These are phyloP conservation scores for Thecocarcelia acutangulata DNA, from an alignment of 2,888 invertebrate genomes.

Conservation along the genomic window DNA sequence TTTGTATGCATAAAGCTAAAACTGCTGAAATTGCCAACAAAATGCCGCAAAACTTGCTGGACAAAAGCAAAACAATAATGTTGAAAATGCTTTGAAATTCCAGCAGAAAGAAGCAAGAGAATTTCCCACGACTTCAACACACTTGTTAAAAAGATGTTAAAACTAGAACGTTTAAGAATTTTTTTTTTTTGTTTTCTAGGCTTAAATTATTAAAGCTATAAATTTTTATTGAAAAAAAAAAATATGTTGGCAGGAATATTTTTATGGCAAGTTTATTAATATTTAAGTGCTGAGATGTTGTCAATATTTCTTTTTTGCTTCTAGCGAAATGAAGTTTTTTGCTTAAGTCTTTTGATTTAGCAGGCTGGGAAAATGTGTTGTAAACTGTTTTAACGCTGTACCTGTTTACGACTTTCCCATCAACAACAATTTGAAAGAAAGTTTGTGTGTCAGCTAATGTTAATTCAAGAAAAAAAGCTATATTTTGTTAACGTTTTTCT, in stretches of 20 bases:
- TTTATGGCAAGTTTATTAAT: constrained; percentile 34
- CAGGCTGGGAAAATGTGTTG: neutral
- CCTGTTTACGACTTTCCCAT: too few species aligned
- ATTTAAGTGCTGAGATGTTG: constrained; percentile 3
- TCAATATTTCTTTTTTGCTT: neutral
- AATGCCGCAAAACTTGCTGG: constrained; percentile 14
- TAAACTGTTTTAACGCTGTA: too few species aligned
- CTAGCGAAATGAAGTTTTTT: neutral
- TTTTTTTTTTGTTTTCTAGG: neutral
- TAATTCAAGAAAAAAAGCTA: too few species aligned
- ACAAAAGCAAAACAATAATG: constrained; percentile 9
- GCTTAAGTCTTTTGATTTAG: constrained; percentile 25
- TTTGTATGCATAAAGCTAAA: constrained; percentile 39
- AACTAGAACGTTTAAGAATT: constrained; percentile 10
- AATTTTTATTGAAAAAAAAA: neutral
- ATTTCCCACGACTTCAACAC: constrained; percentile 55
- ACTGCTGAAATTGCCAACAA: constrained; percentile 42
- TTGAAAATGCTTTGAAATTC: constrained; percentile 44
- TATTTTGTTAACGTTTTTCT: too few species aligned
- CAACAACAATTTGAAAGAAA: too few species aligned
- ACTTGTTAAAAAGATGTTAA: neutral
- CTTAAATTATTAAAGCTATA: too few species aligned
- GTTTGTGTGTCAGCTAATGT: too few species aligned
- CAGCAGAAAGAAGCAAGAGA: constrained; percentile 34
- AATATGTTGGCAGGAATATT: constrained; percentile 5